Conservation (phyloP, 2,797 vertebrate genomes). For the Hemitrygon akajei region DNA sequence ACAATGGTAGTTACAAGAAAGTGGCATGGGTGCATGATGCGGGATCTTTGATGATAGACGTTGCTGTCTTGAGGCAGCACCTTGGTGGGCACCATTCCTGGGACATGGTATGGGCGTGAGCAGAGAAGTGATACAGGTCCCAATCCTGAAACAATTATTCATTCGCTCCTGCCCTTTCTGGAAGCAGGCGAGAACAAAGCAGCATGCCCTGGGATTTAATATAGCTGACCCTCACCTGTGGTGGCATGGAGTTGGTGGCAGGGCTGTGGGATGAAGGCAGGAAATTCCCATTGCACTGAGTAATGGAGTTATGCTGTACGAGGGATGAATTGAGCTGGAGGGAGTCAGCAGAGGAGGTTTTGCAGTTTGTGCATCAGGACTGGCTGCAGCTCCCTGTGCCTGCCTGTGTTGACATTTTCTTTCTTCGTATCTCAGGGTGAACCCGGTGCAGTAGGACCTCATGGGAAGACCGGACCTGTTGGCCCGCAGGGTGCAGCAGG, state of each 20-base stretch:
- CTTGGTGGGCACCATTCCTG: too few species aligned
- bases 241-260: neutral
- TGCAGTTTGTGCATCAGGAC: neutral
- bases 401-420: neutral
- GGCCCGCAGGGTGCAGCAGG: slow-evolving; percentile 91
- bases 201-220: too few species aligned
- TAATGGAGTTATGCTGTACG: too few species aligned
- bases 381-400: too few species aligned
- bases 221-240: neutral
- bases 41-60: too few species aligned
- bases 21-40: too few species aligned
- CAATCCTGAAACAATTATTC: too few species aligned
- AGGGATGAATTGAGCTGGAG: neutral
- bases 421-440: slow-evolving; percentile 69
- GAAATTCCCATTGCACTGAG: neutral
- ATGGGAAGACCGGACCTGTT: slow-evolving; percentile 94
- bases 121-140: neutral
- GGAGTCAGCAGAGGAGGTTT: neutral
- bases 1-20: too few species aligned
- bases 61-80: too few species aligned
- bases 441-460: slow-evolving; percentile 79
- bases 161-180: neutral
- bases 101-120: too few species aligned
- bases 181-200: neutral
- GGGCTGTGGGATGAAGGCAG: too few species aligned